Conservation (phyloP, 2,113 vertebrate species). For the Harpagus bidentatus region DNA sequence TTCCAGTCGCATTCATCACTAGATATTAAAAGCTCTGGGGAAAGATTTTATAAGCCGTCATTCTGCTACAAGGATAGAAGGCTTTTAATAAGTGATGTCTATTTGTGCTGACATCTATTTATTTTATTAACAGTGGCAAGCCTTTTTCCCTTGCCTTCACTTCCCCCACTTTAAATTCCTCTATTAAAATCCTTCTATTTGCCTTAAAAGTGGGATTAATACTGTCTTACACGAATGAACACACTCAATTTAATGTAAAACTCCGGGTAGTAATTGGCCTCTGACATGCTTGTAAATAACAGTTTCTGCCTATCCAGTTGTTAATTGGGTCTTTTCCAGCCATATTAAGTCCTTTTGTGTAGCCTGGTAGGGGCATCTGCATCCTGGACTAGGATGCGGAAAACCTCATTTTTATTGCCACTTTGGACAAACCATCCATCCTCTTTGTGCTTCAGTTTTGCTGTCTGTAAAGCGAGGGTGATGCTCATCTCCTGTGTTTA, state of each 20-base stretch:
- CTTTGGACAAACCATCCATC: neutral
- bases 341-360: neutral
- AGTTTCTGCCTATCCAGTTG: neutral
- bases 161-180: neutral
- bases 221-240: neutral
- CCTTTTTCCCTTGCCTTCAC: neutral
- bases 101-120: constrained; percentile 2
- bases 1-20: neutral
- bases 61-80: neutral
- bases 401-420: neutral
- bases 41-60: neutral
- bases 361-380: neutral
- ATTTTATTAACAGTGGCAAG: neutral
- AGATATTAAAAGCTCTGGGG: neutral
- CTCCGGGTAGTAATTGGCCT: neutral
- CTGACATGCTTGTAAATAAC: neutral
- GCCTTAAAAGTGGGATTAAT: neutral
- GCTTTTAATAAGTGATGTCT: neutral
- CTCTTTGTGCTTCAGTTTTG: neutral
- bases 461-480: neutral
- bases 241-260: neutral
- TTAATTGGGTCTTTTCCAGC: neutral
- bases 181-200: neutral
- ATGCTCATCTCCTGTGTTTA: neutral
- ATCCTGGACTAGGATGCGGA: neutral